These are phyloP conservation scores for Arbacia lixula DNA, from an alignment of 53 echinoderm and acorn worm species.

Conservation along the genomic window DNA sequence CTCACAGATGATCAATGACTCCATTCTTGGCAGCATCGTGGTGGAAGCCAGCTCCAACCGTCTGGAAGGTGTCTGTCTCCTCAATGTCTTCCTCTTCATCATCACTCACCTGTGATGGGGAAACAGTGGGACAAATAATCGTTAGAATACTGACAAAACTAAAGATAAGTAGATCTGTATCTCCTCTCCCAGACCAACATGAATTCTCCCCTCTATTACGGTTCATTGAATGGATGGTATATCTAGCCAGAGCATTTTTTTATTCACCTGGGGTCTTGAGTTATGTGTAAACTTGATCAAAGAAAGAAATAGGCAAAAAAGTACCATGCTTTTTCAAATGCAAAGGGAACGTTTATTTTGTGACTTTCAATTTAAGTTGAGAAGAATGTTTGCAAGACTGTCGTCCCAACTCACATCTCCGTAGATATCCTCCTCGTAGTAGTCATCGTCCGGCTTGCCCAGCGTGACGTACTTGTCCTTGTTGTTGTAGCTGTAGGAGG, in stretches of 20 bases:
- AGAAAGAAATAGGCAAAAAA: too few relatives aligned
- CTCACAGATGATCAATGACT: slow-evolving; percentile 49
- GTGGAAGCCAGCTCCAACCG: background rate
- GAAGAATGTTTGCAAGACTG: too few relatives aligned
- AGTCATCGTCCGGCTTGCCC: slow-evolving; percentile 75
- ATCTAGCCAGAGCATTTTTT: too few relatives aligned
- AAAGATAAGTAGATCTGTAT: too few relatives aligned
- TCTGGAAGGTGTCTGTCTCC: slow-evolving; percentile 40
- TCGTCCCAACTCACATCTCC: slow-evolving; percentile 66
- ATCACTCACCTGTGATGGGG: slow-evolving; percentile 50
- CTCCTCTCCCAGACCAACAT: too few relatives aligned
- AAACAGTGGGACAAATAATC: background rate
- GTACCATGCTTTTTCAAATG: too few relatives aligned
- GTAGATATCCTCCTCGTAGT: slow-evolving; percentile 79
- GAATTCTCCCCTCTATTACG: too few relatives aligned
- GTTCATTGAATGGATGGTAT: too few relatives aligned
- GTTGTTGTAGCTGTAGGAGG: slow-evolving; percentile 73
- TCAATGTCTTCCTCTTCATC: slow-evolving; percentile 66
- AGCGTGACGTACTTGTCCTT: slow-evolving; percentile 69
- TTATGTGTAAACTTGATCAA: too few relatives aligned
- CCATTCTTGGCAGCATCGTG: slow-evolving; percentile 15
- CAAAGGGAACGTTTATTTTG: too few relatives aligned
- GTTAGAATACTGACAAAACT: background rate
- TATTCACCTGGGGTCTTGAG: too few relatives aligned
- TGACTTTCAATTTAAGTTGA: too few relatives aligned